Evolutionary conservation across 2,797 vertebrate species (phyloP).

Genomic region (Muscicapa striata): DNA sequence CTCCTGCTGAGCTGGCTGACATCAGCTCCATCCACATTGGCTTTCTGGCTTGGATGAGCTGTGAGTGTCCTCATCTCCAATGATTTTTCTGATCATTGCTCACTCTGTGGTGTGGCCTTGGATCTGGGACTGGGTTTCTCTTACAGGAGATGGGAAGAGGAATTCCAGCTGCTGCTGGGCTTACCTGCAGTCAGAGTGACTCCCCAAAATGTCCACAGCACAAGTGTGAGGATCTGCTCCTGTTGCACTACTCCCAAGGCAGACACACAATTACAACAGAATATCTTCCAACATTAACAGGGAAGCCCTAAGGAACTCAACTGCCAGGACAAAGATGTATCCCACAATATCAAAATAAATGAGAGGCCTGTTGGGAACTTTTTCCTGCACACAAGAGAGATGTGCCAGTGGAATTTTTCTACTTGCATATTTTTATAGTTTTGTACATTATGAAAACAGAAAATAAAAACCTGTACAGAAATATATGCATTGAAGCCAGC

Average conservation of each 20-base stretch:
- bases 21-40: background rate
- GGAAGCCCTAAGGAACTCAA: background rate
- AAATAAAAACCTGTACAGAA: background rate
- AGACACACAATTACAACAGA: background rate
- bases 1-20: background rate
- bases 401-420: background rate
- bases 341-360: background rate
- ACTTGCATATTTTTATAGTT: background rate
- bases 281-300: background rate
- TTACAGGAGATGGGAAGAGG: background rate
- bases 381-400: background rate
- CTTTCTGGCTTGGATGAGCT: background rate
- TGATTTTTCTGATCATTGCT: background rate
- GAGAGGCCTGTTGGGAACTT: background rate
- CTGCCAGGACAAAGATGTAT: background rate
- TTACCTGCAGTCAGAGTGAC: background rate
- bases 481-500: background rate
- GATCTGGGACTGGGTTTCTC: background rate
- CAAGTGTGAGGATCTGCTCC: background rate
- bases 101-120: background rate
- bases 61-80: background rate
- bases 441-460: background rate
- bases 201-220: background rate
- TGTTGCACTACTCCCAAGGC: background rate
- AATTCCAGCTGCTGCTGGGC: background rate